Evolutionary conservation across 2,888 invertebrate genomes (phyloP).

Genomic region (Drosophila cracens): DNA sequence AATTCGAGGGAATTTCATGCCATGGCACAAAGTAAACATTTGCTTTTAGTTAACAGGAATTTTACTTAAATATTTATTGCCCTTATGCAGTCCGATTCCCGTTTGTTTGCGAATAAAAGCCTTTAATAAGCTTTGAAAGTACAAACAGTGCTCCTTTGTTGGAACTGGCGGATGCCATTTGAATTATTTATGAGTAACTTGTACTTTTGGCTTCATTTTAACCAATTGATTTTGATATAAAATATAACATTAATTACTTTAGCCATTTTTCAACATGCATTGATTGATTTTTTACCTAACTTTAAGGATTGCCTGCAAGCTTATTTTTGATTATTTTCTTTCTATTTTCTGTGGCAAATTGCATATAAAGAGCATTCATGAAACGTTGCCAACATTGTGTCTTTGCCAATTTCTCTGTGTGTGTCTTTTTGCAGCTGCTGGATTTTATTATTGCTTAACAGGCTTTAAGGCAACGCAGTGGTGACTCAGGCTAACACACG

Average conservation of each 20-base stretch:
- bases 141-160: not conserved
- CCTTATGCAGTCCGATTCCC: not conserved
- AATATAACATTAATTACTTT: not conserved
- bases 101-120: not conserved
- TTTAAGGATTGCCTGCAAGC: not conserved
- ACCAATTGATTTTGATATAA: not conserved
- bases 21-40: not conserved
- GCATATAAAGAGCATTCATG: slow-evolving; percentile 16
- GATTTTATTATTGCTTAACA: slow-evolving; percentile 54
- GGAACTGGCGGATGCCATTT: not conserved
- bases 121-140: not conserved
- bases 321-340: not conserved
- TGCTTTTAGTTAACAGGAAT: not conserved
- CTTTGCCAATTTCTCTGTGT: slow-evolving; percentile 4
- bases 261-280: not conserved
- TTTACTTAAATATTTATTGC: not conserved
- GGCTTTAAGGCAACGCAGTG: slow-evolving; percentile 51
- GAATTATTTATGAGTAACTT: slow-evolving; percentile 1
- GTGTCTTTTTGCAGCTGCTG: slow-evolving; percentile 20
- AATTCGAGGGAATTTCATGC: not conserved
- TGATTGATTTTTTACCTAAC: not conserved
- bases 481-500: slow-evolving; percentile 7
- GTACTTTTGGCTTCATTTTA: not conserved
- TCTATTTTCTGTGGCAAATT: not conserved
- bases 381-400: slow-evolving; percentile 2